phyloP scores from a whole-genome alignment of 2,888 invertebrate species.

The Andrena minutula region DNA sequence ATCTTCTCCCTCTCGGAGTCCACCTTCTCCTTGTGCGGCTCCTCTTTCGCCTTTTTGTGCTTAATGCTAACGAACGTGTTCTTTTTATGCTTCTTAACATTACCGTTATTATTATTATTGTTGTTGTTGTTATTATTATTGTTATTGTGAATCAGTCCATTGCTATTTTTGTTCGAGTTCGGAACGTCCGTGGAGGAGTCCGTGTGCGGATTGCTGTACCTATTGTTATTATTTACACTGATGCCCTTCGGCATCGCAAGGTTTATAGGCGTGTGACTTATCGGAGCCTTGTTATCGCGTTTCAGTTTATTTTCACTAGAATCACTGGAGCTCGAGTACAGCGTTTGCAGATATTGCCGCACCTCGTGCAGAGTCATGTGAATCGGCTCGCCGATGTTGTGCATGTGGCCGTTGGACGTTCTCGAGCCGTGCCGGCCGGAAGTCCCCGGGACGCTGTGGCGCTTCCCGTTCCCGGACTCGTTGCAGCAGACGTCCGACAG shows the following conservation, averaged over 20 bases:
- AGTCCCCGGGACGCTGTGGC: constrained; percentile 90
- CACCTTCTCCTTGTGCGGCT: constrained; percentile 78
- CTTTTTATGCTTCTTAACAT: constrained; percentile 87
- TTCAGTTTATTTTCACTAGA: constrained; percentile 87
- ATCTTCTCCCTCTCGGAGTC: constrained; percentile 85
- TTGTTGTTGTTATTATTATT: constrained; percentile 85
- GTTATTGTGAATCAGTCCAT: constrained; percentile 85
- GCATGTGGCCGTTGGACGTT: constrained; percentile 86
- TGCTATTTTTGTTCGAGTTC: constrained; percentile 85
- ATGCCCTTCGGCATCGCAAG: constrained; percentile 82
- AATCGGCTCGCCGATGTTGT: constrained; percentile 90
- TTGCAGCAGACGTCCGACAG: constrained; percentile 82
- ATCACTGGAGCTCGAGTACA: constrained; percentile 92
- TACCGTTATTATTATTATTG: constrained; percentile 86
- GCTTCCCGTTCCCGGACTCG: constrained; percentile 86
- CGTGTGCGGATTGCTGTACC: constrained; percentile 84
- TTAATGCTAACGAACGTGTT: constrained; percentile 88
- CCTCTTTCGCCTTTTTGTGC: constrained; percentile 85
- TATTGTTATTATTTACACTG: constrained; percentile 83
- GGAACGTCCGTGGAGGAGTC: constrained; percentile 83
- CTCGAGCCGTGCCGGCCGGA: constrained; percentile 84
- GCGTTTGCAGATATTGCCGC: constrained; percentile 92
- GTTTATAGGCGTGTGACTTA: constrained; percentile 76
- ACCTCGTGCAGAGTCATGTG: constrained; percentile 95
- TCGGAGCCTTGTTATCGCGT: constrained; percentile 78